A percentile compares a stretch with the other conserved stretches of the same genome.
Evolutionary conservation across 2,797 vertebrate genomes (phyloP).

Genomic region (Sebastes ruberrimus): DNA sequence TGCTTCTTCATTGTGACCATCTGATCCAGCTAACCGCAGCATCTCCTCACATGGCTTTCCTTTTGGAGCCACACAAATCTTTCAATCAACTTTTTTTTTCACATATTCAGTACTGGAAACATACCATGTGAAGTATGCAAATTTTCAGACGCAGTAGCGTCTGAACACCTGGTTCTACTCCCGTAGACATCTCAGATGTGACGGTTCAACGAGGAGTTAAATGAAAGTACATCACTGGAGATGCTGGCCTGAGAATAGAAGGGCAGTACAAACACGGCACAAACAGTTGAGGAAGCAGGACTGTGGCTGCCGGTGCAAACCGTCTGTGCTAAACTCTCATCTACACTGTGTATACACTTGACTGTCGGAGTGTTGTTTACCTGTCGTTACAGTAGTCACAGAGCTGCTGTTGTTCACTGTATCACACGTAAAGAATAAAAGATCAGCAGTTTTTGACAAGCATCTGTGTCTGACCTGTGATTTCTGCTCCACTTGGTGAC

Average conservation of each 20-base stretch:
- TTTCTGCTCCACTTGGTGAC: not conserved
- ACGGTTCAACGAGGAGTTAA: not conserved
- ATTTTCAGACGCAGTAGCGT: not conserved
- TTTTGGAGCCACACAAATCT: not conserved
- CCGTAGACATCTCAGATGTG: not conserved
- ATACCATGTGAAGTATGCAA: not conserved
- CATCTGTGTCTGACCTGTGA: not conserved
- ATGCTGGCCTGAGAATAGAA: not conserved
- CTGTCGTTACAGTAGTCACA: slow-evolving; percentile 28
- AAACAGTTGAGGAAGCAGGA: not conserved
- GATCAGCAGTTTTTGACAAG: slow-evolving; percentile 28
- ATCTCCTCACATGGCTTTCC: not conserved
- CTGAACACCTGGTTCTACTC: not conserved
- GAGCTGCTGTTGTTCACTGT: slow-evolving; percentile 48
- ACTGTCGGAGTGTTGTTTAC: slow-evolving; percentile 19
- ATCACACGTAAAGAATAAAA: slow-evolving; percentile 49
- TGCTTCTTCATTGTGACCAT: not conserved
- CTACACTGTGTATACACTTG: slow-evolving; percentile 6
- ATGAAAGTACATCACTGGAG: not conserved
- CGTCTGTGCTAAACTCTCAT: not conserved
- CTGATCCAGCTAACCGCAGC: not conserved
- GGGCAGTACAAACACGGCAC: not conserved
- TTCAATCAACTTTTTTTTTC: not conserved
- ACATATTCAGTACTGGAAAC: not conserved
- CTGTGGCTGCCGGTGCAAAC: not conserved